Evolutionary conservation across 2,888 invertebrate genomes (phyloP).

Genomic region (Rambutsinella grinnellia): DNA sequence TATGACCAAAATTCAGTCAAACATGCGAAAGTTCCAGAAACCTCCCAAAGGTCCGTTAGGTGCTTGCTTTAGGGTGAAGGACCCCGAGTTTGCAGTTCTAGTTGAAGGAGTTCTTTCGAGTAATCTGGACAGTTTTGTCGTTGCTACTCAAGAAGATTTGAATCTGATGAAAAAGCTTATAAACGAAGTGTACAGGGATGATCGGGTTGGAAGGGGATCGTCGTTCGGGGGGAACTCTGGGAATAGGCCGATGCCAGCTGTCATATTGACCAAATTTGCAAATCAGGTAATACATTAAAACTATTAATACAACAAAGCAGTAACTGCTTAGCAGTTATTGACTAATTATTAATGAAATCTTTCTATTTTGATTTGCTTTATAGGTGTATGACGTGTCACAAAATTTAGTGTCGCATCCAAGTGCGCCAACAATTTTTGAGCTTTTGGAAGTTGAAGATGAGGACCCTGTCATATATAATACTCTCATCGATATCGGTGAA

Average conservation of each 20-base stretch:
- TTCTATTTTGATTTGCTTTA: conserved; percentile 2
- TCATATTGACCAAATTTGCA: background rate
- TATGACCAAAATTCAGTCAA: conserved; percentile 53
- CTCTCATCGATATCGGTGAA: conserved; percentile 82
- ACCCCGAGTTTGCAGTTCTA: conserved; percentile 48
- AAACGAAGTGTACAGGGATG: background rate
- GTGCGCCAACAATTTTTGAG: conserved; percentile 76
- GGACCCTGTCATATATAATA: conserved; percentile 86
- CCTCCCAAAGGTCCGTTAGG: conserved; percentile 63
- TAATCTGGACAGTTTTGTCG: conserved; percentile 41
- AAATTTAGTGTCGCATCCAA: conserved; percentile 67
- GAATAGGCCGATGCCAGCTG: background rate
- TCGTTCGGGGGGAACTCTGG: too few species aligned
- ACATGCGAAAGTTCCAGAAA: conserved; percentile 37
- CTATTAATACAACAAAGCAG: too few species aligned
- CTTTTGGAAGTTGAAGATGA: conserved; percentile 76
- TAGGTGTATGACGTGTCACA: conserved; percentile 27
- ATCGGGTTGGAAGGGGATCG: conserved; percentile 6
- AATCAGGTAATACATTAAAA: conserved; percentile 21
- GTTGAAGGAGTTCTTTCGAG: conserved; percentile 46
- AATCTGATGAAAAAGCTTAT: conserved; percentile 28
- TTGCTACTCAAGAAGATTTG: conserved; percentile 51
- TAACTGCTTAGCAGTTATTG: too few species aligned
- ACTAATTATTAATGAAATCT: too few species aligned
- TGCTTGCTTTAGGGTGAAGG: conserved; percentile 59